Conservation (phyloP, 2,113 vertebrate genomes). For the Sakesphorus luctuosus region DNA sequence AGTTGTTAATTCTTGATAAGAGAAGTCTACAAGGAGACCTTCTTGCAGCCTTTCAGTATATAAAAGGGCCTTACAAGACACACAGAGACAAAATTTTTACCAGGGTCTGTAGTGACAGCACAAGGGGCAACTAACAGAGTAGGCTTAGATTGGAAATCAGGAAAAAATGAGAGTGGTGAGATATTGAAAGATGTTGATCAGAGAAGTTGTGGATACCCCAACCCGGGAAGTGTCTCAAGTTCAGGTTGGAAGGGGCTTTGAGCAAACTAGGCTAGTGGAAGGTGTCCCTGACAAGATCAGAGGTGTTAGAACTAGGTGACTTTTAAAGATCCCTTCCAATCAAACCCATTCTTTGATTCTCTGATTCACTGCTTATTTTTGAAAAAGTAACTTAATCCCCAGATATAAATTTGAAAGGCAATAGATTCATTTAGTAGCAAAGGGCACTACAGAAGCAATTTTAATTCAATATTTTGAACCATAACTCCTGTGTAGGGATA, state of each 20-base stretch:
- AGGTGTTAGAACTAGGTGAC: not conserved
- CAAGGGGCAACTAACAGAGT: not conserved
- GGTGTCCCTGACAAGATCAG: rapidly evolving
- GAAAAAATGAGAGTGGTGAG: not conserved
- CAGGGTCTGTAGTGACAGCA: rapidly evolving
- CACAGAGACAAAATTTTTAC: not conserved
- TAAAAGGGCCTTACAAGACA: not conserved
- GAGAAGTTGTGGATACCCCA: not conserved
- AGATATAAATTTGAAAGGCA: not conserved
- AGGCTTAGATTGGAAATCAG: not conserved
- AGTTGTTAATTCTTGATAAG: not conserved
- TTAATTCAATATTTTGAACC: not conserved
- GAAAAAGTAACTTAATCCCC: not conserved
- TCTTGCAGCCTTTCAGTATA: not conserved
- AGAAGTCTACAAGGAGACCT: rapidly evolving
- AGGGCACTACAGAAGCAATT: not conserved
- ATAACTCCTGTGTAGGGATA: not conserved
- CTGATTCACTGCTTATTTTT: not conserved
- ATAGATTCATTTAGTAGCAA: not conserved
- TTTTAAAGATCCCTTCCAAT: not conserved
- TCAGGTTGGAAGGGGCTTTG: not conserved
- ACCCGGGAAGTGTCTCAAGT: not conserved
- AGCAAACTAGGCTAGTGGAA: not conserved
- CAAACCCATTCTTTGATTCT: not conserved
- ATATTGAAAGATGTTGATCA: not conserved